Conservation (phyloP, 2,797 vertebrate species). For the Avahi laniger region DNA sequence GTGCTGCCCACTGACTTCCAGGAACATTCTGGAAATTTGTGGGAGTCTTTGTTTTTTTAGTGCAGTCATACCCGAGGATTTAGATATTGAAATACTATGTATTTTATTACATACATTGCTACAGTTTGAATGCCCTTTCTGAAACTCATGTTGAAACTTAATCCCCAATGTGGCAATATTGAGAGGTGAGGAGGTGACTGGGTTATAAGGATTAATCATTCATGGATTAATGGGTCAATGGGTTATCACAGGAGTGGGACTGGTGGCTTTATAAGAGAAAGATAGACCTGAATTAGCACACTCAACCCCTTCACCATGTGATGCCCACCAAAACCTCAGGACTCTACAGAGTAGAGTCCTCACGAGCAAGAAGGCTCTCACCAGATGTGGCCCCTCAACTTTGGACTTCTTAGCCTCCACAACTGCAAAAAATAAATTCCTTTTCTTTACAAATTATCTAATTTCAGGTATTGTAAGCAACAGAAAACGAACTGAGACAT, state of each 20-base stretch:
- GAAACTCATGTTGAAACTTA: background rate
- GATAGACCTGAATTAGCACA: background rate
- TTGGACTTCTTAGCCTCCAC: background rate
- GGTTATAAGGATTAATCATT: background rate
- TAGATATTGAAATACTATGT: background rate
- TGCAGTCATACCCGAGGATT: background rate
- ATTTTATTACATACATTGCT: background rate
- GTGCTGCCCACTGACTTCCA: background rate
- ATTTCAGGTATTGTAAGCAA: background rate
- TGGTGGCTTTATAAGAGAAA: background rate
- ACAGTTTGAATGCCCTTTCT: background rate
- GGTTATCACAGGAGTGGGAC: background rate
- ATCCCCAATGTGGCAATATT: background rate
- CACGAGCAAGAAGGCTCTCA: background rate
- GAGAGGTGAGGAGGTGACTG: background rate
- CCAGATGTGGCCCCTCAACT: background rate
- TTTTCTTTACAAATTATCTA: background rate
- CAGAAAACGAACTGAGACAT: background rate
- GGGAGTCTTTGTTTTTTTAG: background rate
- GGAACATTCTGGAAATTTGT: background rate
- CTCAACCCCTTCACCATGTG: background rate
- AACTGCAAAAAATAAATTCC: background rate
- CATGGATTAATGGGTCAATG: background rate
- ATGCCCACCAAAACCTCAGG: background rate
- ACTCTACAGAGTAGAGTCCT: background rate